These are phyloP conservation scores for Trichoplusia ni DNA, from an alignment of 1,140 invertebrate species.

Conservation along the genomic window DNA sequence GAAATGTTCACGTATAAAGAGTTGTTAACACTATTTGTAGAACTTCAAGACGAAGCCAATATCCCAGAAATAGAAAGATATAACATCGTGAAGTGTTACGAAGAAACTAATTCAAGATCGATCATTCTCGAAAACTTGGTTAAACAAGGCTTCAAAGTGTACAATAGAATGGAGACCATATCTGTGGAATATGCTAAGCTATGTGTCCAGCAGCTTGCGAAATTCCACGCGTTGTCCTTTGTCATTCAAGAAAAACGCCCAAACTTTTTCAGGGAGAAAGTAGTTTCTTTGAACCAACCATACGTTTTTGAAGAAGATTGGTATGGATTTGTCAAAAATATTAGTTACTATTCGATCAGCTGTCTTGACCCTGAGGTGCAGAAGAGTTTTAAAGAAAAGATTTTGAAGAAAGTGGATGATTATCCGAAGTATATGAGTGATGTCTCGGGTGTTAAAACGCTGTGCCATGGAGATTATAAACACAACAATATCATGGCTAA, in stretches of 20 bases:
- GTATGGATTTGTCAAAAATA: slow-evolving; percentile 47
- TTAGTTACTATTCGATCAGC: slow-evolving; percentile 39
- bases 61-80: slow-evolving; percentile 44
- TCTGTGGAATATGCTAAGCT: slow-evolving; percentile 44
- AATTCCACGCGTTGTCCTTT: slow-evolving; percentile 41
- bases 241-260: slow-evolving; percentile 32
- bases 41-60: slow-evolving; percentile 50
- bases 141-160: slow-evolving; percentile 45
- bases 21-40: slow-evolving; percentile 37
- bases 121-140: slow-evolving; percentile 53
- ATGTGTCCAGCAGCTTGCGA: slow-evolving; percentile 22
- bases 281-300: slow-evolving; percentile 50
- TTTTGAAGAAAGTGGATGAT: slow-evolving; percentile 41
- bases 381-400: slow-evolving; percentile 43
- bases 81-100: slow-evolving; percentile 41
- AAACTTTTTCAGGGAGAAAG: slow-evolving; percentile 35
- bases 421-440: slow-evolving; percentile 53
- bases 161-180: slow-evolving; percentile 36
- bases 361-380: slow-evolving; percentile 45
- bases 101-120: slow-evolving; percentile 32
- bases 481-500: slow-evolving; percentile 59
- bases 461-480: slow-evolving; percentile 66
- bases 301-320: slow-evolving; percentile 53
- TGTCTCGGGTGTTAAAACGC: slow-evolving; percentile 31
- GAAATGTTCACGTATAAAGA: slow-evolving; percentile 50